A percentile compares a stretch with the other conserved stretches of the same genome.
phyloP scores from a whole-genome alignment of 2,113 vertebrate genomes.

The Grantiella picta region DNA sequence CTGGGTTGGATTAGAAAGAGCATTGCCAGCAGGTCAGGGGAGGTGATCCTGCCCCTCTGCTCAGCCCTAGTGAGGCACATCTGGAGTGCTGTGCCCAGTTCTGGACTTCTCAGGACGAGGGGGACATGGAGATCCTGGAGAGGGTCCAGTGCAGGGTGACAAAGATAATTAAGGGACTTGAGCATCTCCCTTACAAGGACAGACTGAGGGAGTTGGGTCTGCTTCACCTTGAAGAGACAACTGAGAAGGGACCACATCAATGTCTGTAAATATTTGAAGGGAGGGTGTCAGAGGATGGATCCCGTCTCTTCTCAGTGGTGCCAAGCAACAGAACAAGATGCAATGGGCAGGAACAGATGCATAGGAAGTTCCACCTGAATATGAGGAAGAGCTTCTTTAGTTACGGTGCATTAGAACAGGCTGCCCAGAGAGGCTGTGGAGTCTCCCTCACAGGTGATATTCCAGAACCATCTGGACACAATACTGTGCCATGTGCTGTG shows the following conservation, averaged over 20 bases:
- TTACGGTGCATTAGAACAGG: not conserved
- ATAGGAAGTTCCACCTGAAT: not conserved
- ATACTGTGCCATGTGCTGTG: not conserved
- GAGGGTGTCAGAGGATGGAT: not conserved
- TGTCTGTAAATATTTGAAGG: not conserved
- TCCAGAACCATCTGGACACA: fast-evolving
- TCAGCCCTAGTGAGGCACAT: not conserved
- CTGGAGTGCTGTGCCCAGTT: not conserved
- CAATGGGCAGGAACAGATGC: not conserved
- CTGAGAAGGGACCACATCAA: not conserved
- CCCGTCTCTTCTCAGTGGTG: not conserved
- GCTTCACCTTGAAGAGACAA: not conserved
- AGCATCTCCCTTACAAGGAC: not conserved
- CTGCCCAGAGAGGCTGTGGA: not conserved
- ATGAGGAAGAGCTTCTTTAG: not conserved
- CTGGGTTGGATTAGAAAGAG: not conserved
- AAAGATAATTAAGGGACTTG: not conserved
- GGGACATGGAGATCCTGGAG: not conserved
- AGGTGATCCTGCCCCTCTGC: not conserved
- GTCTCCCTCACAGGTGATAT: not conserved
- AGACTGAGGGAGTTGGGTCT: not conserved
- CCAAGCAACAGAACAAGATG: not conserved
- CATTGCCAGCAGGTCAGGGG: fast-evolving
- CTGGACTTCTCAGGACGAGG: not conserved
- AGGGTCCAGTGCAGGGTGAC: not conserved